phyloP scores from a whole-genome alignment of 2,888 invertebrate genomes.

The Hemicrepidius hirtus region DNA sequence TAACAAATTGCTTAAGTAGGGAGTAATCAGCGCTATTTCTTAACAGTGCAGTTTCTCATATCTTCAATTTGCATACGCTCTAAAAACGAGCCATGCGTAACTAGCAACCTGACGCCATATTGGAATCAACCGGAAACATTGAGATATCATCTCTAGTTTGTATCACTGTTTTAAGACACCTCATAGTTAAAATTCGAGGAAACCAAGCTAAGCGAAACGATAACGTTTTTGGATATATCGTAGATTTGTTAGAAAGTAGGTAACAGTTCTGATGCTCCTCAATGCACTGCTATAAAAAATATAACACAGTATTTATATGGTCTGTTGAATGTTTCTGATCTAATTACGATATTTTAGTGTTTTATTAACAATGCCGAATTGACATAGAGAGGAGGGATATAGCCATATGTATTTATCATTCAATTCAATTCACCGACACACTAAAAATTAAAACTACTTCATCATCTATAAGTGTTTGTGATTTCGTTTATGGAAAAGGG shows the following conservation, averaged over 20 bases:
- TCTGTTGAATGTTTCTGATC: not conserved
- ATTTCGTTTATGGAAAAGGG: no score
- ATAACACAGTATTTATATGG: not conserved
- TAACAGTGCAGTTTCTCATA: constrained; percentile 59
- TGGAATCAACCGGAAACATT: constrained; percentile 54
- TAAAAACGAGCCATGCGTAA: constrained; percentile 64
- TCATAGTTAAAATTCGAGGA: constrained; percentile 30
- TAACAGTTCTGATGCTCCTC: not conserved
- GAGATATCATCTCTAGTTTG: constrained; percentile 47
- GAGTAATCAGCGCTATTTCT: constrained; percentile 56
- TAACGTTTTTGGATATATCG: constrained; percentile 16
- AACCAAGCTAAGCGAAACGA: constrained; percentile 16
- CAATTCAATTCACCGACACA: no score
- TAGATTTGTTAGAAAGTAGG: constrained; percentile 6
- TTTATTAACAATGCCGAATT: no score
- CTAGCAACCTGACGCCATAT: constrained; percentile 58
- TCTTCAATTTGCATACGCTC: constrained; percentile 63
- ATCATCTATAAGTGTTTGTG: no score
- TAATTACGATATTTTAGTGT: not conserved
- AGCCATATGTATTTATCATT: no score
- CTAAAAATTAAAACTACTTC: no score
- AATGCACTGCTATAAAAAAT: constrained; percentile 4
- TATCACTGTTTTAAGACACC: constrained; percentile 37
- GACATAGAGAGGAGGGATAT: no score
- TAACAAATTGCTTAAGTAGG: constrained; percentile 59